Conservation (phyloP, 2,113 vertebrate genomes). For the Cinclus mexicanus region DNA sequence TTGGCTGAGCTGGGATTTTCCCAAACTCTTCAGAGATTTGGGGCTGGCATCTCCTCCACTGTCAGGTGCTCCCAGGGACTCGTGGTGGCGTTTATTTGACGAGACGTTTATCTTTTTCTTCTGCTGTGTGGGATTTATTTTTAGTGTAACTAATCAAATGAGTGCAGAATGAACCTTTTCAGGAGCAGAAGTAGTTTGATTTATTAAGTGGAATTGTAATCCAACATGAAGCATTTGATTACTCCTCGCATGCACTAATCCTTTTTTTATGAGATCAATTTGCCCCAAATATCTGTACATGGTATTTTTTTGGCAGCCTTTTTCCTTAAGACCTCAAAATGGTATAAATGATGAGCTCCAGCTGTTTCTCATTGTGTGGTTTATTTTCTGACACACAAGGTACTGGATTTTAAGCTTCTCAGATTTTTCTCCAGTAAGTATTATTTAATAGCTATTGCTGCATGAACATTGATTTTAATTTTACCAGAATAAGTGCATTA, state of each 20-base stretch:
- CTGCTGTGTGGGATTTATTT: conserved; percentile 13
- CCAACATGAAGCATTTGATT: conserved; percentile 49
- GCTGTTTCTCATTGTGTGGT: conserved; percentile 30
- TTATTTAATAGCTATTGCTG: conserved; percentile 49
- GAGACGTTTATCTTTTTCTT: background rate
- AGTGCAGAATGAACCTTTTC: conserved; percentile 12
- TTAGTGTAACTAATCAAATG: conserved; percentile 8
- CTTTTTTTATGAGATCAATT: conserved; percentile 59
- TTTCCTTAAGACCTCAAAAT: conserved; percentile 40
- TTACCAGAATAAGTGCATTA: conserved; percentile 52
- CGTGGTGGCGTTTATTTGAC: background rate
- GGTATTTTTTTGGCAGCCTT: conserved; percentile 36
- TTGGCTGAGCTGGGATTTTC: background rate
- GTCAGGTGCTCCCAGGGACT: background rate
- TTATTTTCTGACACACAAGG: conserved; percentile 9
- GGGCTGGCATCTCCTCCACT: rapidly evolving
- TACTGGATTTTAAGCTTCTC: conserved; percentile 41
- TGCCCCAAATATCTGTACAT: conserved; percentile 3
- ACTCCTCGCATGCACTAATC: background rate
- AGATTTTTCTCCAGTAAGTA: conserved; percentile 4
- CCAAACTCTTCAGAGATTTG: rapidly evolving
- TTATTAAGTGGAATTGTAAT: conserved; percentile 59
- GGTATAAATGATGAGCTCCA: conserved; percentile 37
- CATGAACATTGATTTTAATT: conserved; percentile 54
- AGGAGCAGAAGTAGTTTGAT: conserved; percentile 25